These are phyloP conservation scores for Cairina moschata DNA, from an alignment of 2,113 vertebrate species.

Conservation along the genomic window DNA sequence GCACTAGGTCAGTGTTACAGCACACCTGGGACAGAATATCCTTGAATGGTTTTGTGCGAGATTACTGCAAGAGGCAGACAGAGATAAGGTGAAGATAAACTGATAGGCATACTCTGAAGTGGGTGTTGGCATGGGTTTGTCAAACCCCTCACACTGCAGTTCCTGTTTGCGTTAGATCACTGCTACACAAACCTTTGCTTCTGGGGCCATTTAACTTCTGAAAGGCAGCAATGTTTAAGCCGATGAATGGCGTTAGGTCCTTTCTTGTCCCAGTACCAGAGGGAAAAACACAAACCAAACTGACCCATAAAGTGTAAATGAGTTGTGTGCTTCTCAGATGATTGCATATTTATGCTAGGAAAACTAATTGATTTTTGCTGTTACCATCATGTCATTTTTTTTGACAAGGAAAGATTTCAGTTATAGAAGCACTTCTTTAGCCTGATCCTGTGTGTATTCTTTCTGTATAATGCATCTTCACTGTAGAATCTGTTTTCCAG, in stretches of 20 bases:
- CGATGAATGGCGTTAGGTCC: background rate
- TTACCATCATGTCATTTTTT: background rate
- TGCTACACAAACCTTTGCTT: background rate
- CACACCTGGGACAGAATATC: slow-evolving; percentile 50
- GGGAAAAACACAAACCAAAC: background rate
- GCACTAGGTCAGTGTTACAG: slow-evolving; percentile 53
- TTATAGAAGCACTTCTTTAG: background rate
- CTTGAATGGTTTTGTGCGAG: slow-evolving; percentile 62
- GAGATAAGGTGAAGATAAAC: slow-evolving; percentile 27
- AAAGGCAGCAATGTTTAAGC: background rate
- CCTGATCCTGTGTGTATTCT: background rate
- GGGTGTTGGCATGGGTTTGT: slow-evolving; percentile 5
- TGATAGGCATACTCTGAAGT: slow-evolving; percentile 44
- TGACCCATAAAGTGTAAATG: background rate
- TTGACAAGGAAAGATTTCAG: background rate
- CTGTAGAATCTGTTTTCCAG: background rate
- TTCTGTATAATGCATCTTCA: background rate
- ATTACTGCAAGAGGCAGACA: slow-evolving; percentile 19
- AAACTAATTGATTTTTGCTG: background rate
- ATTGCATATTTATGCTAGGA: background rate
- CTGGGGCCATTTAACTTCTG: background rate
- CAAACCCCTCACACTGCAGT: background rate
- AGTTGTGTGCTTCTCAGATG: background rate
- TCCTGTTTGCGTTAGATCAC: background rate
- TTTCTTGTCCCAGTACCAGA: background rate